Base-by-base conservation (phyloP, 2,797 vertebrate species). In the Gephyroberyx darwinii region DNA sequence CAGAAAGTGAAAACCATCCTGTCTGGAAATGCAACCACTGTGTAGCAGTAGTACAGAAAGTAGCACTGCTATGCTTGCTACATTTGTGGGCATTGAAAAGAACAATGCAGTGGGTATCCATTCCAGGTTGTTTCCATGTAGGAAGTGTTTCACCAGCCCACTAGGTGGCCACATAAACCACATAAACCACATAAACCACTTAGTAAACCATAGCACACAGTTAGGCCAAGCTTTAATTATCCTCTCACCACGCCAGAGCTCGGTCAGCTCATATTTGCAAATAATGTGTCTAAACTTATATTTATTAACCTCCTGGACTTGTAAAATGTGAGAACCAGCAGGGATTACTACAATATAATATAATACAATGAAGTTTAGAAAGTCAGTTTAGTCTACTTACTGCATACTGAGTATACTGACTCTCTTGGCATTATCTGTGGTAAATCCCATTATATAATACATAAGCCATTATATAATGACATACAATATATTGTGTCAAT, bases 121-220 rank as follows among this genome's bases (percentile, higher is more conserved):
- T 22, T 43, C 22, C 26, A 13, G 52, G 31, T 55, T 17, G 33
- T 75, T 74, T 91, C 84, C 86, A 75, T 66, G 48, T 82, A 55
- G 78, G 84, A 86, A 55, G 52, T 84, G 76, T 89, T 66, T 71
- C 31, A 76, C 0, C 47, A 74, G 85, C 84, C 94, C 94, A 95
- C 94, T 93, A 94, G 94, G 91, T 94, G 94, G 94, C 93, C 93
- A 94, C 90, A 91, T 73, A 83, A 94, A 92, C 77, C 78, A 66
- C 85, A 89, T 3, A 50, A 90, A 90, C 85, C 81, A 76, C 86
- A 82, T 43, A 26, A 26, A 26, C 26, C 26, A 4, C 26, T 26
- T 26, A n/a, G n/a, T n/a, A 52, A 9, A 17, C 12, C 30, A 48
- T 22, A 19, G 7, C 37, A 33, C 41, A 14, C 41, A 14, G 41